Percentiles rank a stretch among this genome's conserved stretches.
Evolutionary conservation across 2,888 invertebrate genomes (phyloP).

Genomic region (Andrena camellia): DNA sequence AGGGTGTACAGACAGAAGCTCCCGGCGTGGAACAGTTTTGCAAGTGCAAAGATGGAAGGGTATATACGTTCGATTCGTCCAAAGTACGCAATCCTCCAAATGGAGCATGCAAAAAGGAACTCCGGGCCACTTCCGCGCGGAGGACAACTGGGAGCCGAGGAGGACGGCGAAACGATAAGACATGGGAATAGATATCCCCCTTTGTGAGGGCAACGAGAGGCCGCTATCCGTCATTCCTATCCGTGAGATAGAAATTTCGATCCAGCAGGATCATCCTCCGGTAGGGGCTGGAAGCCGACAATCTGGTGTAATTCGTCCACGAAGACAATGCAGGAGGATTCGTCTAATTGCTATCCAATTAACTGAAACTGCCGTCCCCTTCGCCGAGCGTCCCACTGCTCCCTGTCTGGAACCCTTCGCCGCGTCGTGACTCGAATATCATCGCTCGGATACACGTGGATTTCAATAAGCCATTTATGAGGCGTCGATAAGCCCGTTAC

Average conservation of each 20-base stretch:
- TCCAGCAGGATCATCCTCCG: conserved; percentile 44
- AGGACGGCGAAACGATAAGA: conserved; percentile 58
- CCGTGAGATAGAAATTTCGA: conserved; percentile 45
- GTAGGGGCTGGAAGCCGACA: conserved; percentile 22
- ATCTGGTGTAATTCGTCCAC: conserved; percentile 57
- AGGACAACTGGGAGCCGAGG: conserved; percentile 19
- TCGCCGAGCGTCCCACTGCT: background rate
- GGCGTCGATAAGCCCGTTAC: too few species aligned
- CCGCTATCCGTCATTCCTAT: conserved; percentile 49
- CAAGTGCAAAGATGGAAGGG: conserved; percentile 37
- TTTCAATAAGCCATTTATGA: conserved; percentile 1
- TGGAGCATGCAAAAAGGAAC: conserved; percentile 70
- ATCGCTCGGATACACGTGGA: conserved; percentile 3
- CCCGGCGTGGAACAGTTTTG: conserved; percentile 30
- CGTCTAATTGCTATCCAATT: conserved; percentile 68
- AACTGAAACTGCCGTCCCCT: conserved; percentile 52
- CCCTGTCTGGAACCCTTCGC: background rate
- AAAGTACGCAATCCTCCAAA: conserved; percentile 72
- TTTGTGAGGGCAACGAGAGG: conserved; percentile 10
- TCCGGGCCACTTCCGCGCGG: conserved; percentile 17
- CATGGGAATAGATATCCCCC: conserved; percentile 42
- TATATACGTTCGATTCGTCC: conserved; percentile 52
- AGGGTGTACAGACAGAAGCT: background rate
- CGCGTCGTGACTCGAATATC: conserved; percentile 48
- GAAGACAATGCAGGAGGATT: conserved; percentile 44